A percentile compares a stretch with the other conserved stretches of the same genome.
These are phyloP conservation scores for Rotaria sp. DNA, from an alignment of 2,888 invertebrate genomes.

Conservation along the genomic window DNA sequence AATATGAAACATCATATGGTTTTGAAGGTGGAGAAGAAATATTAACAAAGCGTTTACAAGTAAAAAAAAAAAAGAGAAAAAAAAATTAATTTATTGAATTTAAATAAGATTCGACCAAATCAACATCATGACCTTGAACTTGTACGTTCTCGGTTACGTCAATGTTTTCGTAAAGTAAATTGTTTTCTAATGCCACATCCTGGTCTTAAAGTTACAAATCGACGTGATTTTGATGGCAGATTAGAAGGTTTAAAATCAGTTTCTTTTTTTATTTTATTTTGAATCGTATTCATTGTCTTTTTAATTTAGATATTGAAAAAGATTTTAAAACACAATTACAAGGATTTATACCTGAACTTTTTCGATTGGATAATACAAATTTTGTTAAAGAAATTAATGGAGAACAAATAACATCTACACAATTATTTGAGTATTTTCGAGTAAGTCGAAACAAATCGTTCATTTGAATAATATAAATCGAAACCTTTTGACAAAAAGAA, in stretches of 20 bases:
- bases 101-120: slow-evolving; percentile 59
- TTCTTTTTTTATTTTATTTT: background rate
- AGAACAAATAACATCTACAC: slow-evolving; percentile 79
- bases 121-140: slow-evolving; percentile 92
- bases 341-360: slow-evolving; percentile 73
- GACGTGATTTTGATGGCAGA: slow-evolving; percentile 88
- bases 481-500: no score
- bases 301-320: slow-evolving; percentile 54
- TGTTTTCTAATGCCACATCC: slow-evolving; percentile 98
- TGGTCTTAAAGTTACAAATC: slow-evolving; percentile 88
- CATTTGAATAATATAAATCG: background rate
- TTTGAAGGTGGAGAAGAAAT: slow-evolving; percentile 77
- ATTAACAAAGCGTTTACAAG: slow-evolving; percentile 74
- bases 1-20: slow-evolving; percentile 83
- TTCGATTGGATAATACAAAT: slow-evolving; percentile 80
- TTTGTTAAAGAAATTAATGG: slow-evolving; percentile 93
- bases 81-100: background rate
- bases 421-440: slow-evolving; percentile 92
- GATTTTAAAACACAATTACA: slow-evolving; percentile 82
- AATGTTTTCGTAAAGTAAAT: slow-evolving; percentile 89
- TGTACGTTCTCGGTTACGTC: slow-evolving; percentile 79
- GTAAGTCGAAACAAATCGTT: slow-evolving; percentile 43
- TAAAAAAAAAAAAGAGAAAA: slow-evolving; percentile 49
- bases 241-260: slow-evolving; percentile 59
- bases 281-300: background rate